phyloP scores from a whole-genome alignment of 2,888 invertebrate species.

The Caenorhabditis sp. region DNA sequence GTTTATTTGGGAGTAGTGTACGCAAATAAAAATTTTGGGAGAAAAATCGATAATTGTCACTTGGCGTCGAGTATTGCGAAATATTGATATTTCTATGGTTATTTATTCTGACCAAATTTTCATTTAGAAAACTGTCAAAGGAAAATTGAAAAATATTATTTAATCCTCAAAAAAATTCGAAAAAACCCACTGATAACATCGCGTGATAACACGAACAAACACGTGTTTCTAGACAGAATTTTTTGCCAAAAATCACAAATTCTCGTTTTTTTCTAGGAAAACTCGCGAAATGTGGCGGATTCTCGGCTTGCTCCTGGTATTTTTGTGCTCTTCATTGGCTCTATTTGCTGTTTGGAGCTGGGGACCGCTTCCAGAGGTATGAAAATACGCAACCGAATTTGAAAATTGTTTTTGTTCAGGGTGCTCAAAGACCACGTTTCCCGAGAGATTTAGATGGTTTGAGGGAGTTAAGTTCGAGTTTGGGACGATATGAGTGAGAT shows the following conservation, averaged over 20 bases:
- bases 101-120: not conserved
- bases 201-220: not conserved
- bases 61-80: not conserved
- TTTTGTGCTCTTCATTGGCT: slow-evolving; percentile 27
- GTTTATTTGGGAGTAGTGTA: slow-evolving; percentile 7
- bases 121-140: not conserved
- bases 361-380: slow-evolving; percentile 52
- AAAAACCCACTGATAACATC: not conserved
- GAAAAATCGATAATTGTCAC: not conserved
- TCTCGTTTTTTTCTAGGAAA: not conserved
- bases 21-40: slow-evolving; percentile 7
- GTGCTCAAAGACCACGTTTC: slow-evolving; percentile 34
- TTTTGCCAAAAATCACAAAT: slow-evolving; percentile 4
- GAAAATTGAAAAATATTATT: too few species aligned
- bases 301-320: slow-evolving; percentile 37
- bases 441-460: slow-evolving; percentile 52
- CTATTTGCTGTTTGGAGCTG: slow-evolving; percentile 51
- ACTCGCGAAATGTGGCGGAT: slow-evolving; percentile 35
- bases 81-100: not conserved
- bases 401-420: slow-evolving; percentile 34
- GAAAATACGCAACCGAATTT: not conserved
- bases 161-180: too few species aligned
- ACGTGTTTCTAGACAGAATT: slow-evolving; percentile 10
- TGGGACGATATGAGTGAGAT: slow-evolving; percentile 43
- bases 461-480: slow-evolving; percentile 41